Conservation (phyloP, 2,888 invertebrate genomes). For the Rapana venosa region DNA sequence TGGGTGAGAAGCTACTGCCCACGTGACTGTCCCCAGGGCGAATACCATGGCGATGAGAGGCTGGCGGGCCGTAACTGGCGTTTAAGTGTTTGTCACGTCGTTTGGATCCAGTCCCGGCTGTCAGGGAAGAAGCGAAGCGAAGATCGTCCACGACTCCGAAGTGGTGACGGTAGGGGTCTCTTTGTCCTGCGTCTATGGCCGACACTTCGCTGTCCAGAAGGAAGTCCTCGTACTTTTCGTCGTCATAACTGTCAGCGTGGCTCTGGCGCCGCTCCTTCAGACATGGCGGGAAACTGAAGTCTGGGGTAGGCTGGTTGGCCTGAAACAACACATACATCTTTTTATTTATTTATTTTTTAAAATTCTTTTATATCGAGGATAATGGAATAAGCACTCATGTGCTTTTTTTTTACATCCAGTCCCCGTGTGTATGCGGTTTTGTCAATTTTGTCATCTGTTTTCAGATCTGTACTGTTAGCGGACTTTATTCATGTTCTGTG, state of each 20-base stretch:
- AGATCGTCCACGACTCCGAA: not conserved
- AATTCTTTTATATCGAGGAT: no score
- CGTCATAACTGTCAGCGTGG: slow-evolving; percentile 31
- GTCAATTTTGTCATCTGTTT: no score
- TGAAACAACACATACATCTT: not conserved
- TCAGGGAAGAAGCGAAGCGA: not conserved
- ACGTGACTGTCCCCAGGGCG: slow-evolving; percentile 29
- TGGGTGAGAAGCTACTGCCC: not conserved
- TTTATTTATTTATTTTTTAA: no score
- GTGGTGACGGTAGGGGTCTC: slow-evolving; percentile 20
- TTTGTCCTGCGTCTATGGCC: slow-evolving; percentile 39
- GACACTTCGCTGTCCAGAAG: slow-evolving; percentile 60
- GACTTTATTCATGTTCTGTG: no score
- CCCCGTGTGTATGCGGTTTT: no score
- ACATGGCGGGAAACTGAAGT: not conserved
- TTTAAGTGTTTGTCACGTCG: not conserved
- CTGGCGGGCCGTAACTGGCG: slow-evolving; percentile 18
- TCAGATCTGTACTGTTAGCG: no score
- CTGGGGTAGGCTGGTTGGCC: not conserved
- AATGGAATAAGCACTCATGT: no score
- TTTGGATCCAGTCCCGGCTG: not conserved
- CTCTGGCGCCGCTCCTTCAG: not conserved
- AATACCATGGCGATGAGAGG: slow-evolving; percentile 9
- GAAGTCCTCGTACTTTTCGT: slow-evolving; percentile 50
- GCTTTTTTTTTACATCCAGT: no score